Percentiles rank a stretch among this genome's conserved stretches.
Conservation (phyloP, 2,888 invertebrate species). For the Ommatoiulus sabulosus region DNA sequence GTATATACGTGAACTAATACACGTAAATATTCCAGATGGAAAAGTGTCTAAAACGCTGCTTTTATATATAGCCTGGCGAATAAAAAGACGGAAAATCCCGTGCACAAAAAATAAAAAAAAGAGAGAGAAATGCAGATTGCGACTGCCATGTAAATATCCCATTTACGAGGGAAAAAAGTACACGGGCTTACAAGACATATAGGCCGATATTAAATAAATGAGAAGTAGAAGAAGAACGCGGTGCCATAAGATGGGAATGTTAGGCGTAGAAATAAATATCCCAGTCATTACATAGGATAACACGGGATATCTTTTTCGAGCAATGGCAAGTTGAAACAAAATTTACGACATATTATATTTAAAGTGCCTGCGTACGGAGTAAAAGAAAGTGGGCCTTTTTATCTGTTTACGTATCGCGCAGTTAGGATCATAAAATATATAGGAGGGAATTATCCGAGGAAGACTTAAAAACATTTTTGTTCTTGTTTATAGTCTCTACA, state of each 20-base stretch:
- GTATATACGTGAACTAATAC: slow-evolving; percentile 5
- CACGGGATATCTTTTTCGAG: slow-evolving; percentile 33
- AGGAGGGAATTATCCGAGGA: neutral
- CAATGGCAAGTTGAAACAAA: slow-evolving; percentile 41
- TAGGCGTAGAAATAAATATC: slow-evolving; percentile 32
- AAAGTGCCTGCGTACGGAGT: slow-evolving; percentile 25
- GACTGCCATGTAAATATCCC: slow-evolving; percentile 48
- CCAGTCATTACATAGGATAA: slow-evolving; percentile 31
- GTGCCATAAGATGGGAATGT: neutral
- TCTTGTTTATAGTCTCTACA: slow-evolving; percentile 47
- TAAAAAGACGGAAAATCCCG: slow-evolving; percentile 7
- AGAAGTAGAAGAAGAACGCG: slow-evolving; percentile 37
- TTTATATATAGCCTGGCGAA: slow-evolving; percentile 13
- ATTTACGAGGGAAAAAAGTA: neutral
- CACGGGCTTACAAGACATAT: slow-evolving; percentile 33
- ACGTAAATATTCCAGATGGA: slow-evolving; percentile 26
- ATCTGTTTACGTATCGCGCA: slow-evolving; percentile 38
- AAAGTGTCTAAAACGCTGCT: slow-evolving; percentile 29
- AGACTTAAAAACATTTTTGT: slow-evolving; percentile 47
- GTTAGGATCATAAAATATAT: slow-evolving; percentile 44
- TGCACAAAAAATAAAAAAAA: neutral
- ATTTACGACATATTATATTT: slow-evolving; percentile 47
- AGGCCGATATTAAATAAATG: slow-evolving; percentile 47
- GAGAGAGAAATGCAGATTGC: slow-evolving; percentile 22
- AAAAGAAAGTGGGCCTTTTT: slow-evolving; percentile 44